Base-by-base conservation (phyloP, 2,113 vertebrate species). In the Procapra przewalskii region DNA sequence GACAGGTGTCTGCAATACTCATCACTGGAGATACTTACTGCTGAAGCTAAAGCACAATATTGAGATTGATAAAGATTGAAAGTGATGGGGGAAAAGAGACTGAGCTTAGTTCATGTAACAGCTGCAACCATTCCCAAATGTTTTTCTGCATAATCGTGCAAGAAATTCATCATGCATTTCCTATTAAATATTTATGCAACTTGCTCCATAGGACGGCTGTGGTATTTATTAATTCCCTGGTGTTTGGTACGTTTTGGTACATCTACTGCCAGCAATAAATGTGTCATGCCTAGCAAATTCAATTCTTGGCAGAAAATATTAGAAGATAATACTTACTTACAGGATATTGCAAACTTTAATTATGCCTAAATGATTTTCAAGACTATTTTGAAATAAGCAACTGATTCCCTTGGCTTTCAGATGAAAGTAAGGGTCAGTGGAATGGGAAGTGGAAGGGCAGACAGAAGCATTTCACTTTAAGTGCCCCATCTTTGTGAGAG, bases 161-260 rank as follows among this genome's bases (percentile, higher is more conserved):
- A 98, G 98, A 98, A 98, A 98, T 97, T 98, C 97, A 98, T 97
- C 97, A 98, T 96, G 96, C 88, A 98, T 97, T 97, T 98, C 90
- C 94, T 96, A 97, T 97, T 98, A 98, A 98, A 98, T 98, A 98
- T 98, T 98, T 97, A 98, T 98, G 96, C 96, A 96, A 91, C 87
- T 98, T 98, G 90, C 97, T 98, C 96, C 96, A 97, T 97, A 97
- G 96, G 96, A 98, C 97, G 86, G 91, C 90, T 97, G 96, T 97
- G 98, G 98, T 98, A 98, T 98, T 98, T 98, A 97, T 98, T 98
- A 98, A 98, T 98, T 98, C 98, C 97, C 93, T 67, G 57, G 86
- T 97, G 93, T 94, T 40, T 97, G 94, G 96, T 98, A 98, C 81
- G 11, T 98, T 98, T 98, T 97, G 97, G 98, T 97, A 95, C 92